A percentile compares a stretch with the other conserved stretches of the same genome.
Evolutionary conservation across 2,888 invertebrate genomes (phyloP).

Genomic region (Lycaena phlaeas): DNA sequence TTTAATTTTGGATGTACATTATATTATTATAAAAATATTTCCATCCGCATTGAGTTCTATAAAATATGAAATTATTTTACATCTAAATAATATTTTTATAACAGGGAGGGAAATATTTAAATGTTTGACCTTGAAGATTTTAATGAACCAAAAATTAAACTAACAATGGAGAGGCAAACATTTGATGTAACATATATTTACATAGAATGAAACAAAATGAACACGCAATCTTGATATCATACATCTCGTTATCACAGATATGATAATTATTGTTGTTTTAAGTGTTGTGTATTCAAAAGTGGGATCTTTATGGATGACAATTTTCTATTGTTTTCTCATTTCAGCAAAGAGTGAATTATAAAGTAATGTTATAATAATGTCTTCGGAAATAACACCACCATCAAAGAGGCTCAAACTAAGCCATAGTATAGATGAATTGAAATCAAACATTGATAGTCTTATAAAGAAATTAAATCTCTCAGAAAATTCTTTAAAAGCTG

Average conservation of each 20-base stretch:
- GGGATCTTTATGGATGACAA: conserved; percentile 33
- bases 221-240: conserved; percentile 3
- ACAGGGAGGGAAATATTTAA: too few relatives aligned
- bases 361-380: conserved; percentile 12
- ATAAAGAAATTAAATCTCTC: conserved; percentile 30
- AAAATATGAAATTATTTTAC: too few relatives aligned
- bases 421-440: conserved; percentile 26
- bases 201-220: conserved; percentile 4
- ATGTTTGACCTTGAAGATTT: too few relatives aligned
- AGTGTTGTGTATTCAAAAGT: conserved; percentile 10
- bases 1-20: too few relatives aligned
- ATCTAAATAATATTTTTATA: too few relatives aligned
- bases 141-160: too few relatives aligned
- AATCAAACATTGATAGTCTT: conserved; percentile 31
- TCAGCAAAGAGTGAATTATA: conserved; percentile 31
- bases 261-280: neutral
- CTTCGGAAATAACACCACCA: conserved; percentile 31
- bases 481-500: conserved; percentile 47
- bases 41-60: too few relatives aligned
- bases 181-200: too few relatives aligned
- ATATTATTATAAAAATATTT: too few relatives aligned
- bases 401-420: neutral
- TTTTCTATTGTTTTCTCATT: conserved; percentile 51
- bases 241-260: conserved; percentile 1
- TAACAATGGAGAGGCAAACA: too few relatives aligned